Evolutionary conservation across 2,797 vertebrate genomes (phyloP), one percentile per base, ranked within the genome.

Genomic region (Crenuchus spilurus): DNA sequence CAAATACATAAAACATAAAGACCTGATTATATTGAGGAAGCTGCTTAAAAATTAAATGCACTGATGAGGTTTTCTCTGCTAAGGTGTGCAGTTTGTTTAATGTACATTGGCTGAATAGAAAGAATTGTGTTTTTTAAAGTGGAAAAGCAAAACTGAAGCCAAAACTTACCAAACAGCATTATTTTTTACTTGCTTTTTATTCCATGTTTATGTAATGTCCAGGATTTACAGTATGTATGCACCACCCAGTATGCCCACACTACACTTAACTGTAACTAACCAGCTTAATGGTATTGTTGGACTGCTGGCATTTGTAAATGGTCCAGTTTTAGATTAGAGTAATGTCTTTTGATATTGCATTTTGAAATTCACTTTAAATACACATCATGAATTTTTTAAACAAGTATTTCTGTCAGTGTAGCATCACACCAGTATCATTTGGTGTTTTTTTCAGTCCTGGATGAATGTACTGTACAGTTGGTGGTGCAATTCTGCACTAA

Each of bases 171-270:
- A 20, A 39, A 13, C 35, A 61, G 35, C 22, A 26, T 26, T 62
- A 52, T 31, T 52, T 51, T 13, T 54, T 14, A 13, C 49, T 52
- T 28, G 49, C 28, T 30, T 62, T 41, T 62, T 35, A 61, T 31
- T 41, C 37, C 22, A 26, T 24, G 24, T 58, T 35, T 37, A 9
- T 16, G 14, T 41, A 2, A 61, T 16, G 13, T 26, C 24, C 22
- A 61, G 35, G 20, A 24, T 24, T 41, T 10, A 24, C n/a, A n/a
- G n/a, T n/a, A n/a, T 41, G 26, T 11, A 30, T 54, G 51, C 24
- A 54, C 22, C 57, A 61, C 33, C 10, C 18, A 39, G 6, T 22
- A 6, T 18, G 11, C 55, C 55, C 18, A 35, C 9, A 61, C 35
- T 61, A 20, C 18, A 60, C 57, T 37, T 60, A 41, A 22, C 37